A percentile compares a stretch with the other conserved stretches of the same genome.
Evolutionary conservation across 1,140 invertebrate genomes (phyloP).

Genomic region (Drosophila nannoptera): DNA sequence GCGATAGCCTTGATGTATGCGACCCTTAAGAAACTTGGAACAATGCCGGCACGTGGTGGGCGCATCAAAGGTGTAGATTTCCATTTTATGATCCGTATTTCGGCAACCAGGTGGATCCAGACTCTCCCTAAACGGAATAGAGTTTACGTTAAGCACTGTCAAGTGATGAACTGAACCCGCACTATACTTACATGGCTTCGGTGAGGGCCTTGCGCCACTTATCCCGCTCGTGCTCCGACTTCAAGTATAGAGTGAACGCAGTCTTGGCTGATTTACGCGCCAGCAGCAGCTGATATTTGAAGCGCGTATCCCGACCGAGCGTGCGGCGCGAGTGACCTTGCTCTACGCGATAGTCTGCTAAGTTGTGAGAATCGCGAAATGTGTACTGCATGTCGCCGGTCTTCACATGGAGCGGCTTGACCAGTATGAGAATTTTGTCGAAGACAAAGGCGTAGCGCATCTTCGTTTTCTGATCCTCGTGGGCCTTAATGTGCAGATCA

Average conservation of each 20-base stretch:
- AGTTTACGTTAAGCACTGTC: neutral
- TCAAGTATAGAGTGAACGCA: constrained; percentile 93
- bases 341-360: constrained; percentile 93
- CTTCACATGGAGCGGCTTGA: constrained; percentile 91
- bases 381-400: constrained; percentile 91
- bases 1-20: constrained; percentile 88
- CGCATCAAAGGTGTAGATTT: constrained; percentile 91
- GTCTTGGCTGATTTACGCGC: constrained; percentile 89
- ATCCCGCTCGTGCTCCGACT: constrained; percentile 91
- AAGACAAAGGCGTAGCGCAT: constrained; percentile 97
- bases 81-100: constrained; percentile 91
- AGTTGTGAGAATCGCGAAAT: constrained; percentile 90
- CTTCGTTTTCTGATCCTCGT: constrained; percentile 91
- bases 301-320: constrained; percentile 85
- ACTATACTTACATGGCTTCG: constrained; percentile 90
- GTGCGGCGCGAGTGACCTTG: constrained; percentile 84
- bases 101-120: constrained; percentile 88
- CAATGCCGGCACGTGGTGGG: constrained; percentile 90
- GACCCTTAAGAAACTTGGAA: constrained; percentile 92
- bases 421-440: constrained; percentile 97
- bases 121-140: constrained; percentile 85
- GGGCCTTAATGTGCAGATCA: constrained; percentile 94
- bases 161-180: neutral
- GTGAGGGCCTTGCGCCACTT: constrained; percentile 95
- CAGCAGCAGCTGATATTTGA: constrained; percentile 90